Evolutionary conservation across 2,888 invertebrate genomes (phyloP).

Genomic region (Gonocerus acuteangulatus): DNA sequence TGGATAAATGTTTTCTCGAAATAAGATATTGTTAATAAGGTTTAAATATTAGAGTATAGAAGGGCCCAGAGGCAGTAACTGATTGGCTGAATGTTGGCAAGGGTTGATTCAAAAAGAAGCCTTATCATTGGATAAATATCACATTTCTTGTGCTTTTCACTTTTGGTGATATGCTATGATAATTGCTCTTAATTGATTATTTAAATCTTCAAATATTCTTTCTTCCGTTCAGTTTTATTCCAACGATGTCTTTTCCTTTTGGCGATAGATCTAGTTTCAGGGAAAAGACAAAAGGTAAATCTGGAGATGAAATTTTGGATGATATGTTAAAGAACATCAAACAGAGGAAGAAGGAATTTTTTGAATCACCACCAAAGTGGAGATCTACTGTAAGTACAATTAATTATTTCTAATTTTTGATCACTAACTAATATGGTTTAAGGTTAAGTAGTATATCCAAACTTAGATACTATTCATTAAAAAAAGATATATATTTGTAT

Average conservation of each 20-base stretch:
- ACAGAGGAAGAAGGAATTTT: conserved; percentile 40
- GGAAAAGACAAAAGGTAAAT: conserved; percentile 40
- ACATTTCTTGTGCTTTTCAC: conserved; percentile 17
- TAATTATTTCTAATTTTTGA: too few species aligned
- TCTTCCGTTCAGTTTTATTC: neutral
- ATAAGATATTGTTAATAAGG: too few species aligned
- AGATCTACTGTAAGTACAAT: conserved; percentile 22
- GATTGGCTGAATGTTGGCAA: conserved; percentile 13
- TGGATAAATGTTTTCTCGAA: too few species aligned
- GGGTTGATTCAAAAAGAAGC: conserved; percentile 22
- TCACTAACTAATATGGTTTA: too few species aligned
- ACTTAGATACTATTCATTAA: too few species aligned
- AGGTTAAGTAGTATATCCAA: too few species aligned
- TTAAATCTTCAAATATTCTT: neutral
- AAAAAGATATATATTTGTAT: too few species aligned
- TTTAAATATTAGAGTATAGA: too few species aligned
- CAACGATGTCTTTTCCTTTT: conserved; percentile 39
- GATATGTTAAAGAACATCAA: conserved; percentile 40
- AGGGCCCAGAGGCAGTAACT: neutral
- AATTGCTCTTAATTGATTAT: neutral
- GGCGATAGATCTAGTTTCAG: conserved; percentile 40
- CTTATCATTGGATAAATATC: conserved; percentile 25
- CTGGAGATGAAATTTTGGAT: conserved; percentile 41
- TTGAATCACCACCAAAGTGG: conserved; percentile 38
- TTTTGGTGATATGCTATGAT: neutral